phyloP scores from a whole-genome alignment of 2,113 vertebrate genomes.

The Puma concolor region DNA sequence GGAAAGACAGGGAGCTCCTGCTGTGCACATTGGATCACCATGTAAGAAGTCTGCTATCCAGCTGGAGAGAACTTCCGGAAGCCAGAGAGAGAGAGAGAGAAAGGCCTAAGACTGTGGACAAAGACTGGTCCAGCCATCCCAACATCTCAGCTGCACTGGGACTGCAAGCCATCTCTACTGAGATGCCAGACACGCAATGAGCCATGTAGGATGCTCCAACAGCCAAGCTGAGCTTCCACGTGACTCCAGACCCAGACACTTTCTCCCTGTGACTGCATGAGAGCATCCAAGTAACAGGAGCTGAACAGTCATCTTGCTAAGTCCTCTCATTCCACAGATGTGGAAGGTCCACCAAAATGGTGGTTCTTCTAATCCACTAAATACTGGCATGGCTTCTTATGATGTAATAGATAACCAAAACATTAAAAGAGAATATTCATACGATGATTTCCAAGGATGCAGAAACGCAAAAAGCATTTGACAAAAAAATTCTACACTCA shows the following conservation, averaged over 20 bases:
- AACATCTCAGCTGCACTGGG: neutral
- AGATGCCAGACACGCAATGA: neutral
- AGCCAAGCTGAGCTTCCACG: neutral
- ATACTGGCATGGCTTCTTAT: neutral
- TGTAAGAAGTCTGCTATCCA: neutral
- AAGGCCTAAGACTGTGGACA: neutral
- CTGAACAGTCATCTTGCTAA: neutral
- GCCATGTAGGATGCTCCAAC: neutral
- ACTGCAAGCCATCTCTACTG: neutral
- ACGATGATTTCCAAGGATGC: neutral
- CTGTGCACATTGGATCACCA: neutral
- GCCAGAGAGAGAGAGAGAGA: neutral
- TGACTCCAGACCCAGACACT: neutral
- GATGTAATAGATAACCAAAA: neutral
- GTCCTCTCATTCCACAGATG: neutral
- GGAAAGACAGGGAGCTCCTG: neutral
- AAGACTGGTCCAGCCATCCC: neutral
- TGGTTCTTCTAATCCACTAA: neutral
- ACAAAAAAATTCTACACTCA: neutral
- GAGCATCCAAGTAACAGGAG: neutral
- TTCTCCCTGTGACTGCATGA: neutral
- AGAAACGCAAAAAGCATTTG: neutral
- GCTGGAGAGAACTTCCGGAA: neutral
- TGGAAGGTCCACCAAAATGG: neutral
- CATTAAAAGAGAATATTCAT: neutral